A percentile compares a stretch with the other conserved stretches of the same genome.
phyloP scores from a whole-genome alignment of 2,113 vertebrate genomes.

The Planiliza haematocheilus region DNA sequence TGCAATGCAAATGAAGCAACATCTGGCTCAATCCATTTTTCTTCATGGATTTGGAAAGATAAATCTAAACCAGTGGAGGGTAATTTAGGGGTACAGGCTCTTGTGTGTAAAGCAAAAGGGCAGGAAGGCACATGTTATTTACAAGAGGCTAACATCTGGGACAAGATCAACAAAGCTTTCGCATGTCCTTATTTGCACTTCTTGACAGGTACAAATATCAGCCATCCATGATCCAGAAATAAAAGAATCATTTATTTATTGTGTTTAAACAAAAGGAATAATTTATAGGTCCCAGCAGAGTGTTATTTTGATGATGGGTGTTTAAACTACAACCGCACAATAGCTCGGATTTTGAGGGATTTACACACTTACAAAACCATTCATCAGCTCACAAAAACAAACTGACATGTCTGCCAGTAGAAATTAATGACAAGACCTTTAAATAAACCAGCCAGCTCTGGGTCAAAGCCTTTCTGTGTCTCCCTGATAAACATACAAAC shows the following conservation, averaged over 20 bases:
- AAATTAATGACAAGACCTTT: constrained; percentile 40
- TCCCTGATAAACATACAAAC: constrained; percentile 51
- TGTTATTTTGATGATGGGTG: constrained; percentile 31
- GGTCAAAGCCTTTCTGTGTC: constrained; percentile 50
- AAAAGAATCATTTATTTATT: not conserved
- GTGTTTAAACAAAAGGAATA: constrained; percentile 11
- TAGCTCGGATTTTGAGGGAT: constrained; percentile 17
- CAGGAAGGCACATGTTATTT: constrained; percentile 31
- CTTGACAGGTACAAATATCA: constrained; percentile 1
- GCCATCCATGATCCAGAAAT: not conserved
- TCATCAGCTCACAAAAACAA: constrained; percentile 47
- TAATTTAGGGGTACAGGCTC: constrained; percentile 26
- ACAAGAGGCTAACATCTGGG: constrained; percentile 44
- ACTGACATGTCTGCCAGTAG: constrained; percentile 29
- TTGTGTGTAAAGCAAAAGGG: constrained; percentile 41
- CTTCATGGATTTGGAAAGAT: constrained; percentile 36
- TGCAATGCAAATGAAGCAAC: constrained; percentile 33
- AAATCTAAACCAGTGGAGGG: constrained; percentile 35
- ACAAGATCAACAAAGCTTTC: constrained; percentile 35
- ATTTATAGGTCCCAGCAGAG: not conserved
- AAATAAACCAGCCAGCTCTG: constrained; percentile 38
- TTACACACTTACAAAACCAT: constrained; percentile 21
- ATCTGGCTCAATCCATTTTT: constrained; percentile 55
- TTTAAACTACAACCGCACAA: constrained; percentile 40
- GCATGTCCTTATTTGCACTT: constrained; percentile 29